These are phyloP conservation scores for Drosophila tripunctata DNA, from an alignment of 2,888 invertebrate species.

Conservation along the genomic window DNA sequence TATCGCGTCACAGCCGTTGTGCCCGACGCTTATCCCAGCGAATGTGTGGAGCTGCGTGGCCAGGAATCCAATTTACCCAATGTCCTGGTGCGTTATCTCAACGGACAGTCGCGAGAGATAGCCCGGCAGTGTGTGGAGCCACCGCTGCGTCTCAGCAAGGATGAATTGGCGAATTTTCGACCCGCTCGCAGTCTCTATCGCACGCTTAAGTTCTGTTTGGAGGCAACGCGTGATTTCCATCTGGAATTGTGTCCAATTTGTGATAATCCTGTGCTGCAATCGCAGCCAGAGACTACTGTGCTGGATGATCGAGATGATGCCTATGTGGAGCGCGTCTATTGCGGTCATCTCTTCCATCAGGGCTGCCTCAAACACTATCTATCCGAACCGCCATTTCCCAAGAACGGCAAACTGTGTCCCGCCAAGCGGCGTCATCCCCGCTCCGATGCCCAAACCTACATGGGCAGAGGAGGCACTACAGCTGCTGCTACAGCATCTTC, in stretches of 20 bases:
- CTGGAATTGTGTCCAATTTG: constrained; percentile 88
- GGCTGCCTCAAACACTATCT: constrained; percentile 88
- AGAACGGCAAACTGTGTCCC: constrained; percentile 89
- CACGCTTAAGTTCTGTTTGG: constrained; percentile 87
- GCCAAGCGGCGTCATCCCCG: constrained; percentile 82
- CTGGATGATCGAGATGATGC: constrained; percentile 86
- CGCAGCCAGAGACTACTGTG: constrained; percentile 85
- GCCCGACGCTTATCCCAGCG: constrained; percentile 88
- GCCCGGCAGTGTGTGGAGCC: constrained; percentile 89
- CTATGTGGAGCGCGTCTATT: constrained; percentile 89
- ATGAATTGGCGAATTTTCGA: constrained; percentile 86
- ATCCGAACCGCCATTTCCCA: constrained; percentile 90
- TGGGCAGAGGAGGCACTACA: constrained; percentile 74
- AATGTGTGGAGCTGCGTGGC: constrained; percentile 85
- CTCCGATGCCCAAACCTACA: constrained; percentile 81
- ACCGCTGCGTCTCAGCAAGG: constrained; percentile 86
- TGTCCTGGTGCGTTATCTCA: constrained; percentile 86
- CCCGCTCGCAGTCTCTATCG: constrained; percentile 87
- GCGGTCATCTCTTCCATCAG: constrained; percentile 89
- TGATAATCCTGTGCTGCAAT: constrained; percentile 86
- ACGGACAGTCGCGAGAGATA: constrained; percentile 88
- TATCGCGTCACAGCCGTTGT: constrained; percentile 86
- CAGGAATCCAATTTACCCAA: constrained; percentile 88
- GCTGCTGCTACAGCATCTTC: neutral
- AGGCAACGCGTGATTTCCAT: constrained; percentile 87